These are phyloP conservation scores for Microplitis manilae DNA, from an alignment of 2,888 invertebrate genomes.

Conservation along the genomic window DNA sequence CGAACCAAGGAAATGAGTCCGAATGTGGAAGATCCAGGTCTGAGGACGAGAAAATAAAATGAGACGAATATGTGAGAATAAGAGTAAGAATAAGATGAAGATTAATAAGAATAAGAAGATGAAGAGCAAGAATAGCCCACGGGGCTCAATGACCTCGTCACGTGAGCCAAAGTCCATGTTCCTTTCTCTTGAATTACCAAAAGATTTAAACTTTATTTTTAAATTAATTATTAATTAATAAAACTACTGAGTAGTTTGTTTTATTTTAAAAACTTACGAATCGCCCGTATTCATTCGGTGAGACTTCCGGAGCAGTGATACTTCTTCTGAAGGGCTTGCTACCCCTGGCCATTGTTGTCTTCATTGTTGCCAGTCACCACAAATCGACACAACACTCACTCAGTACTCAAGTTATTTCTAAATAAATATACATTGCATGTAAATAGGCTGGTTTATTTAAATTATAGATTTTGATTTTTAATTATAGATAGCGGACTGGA, in stretches of 20 bases:
- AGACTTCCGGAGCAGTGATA: constrained; percentile 51
- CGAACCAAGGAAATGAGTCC: background rate
- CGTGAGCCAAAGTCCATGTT: constrained; percentile 37
- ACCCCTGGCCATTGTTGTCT: constrained; percentile 53
- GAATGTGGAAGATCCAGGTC: background rate
- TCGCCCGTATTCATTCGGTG: constrained; percentile 45
- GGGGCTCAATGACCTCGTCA: constrained; percentile 50
- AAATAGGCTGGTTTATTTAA: background rate
- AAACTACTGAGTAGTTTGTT: background rate
- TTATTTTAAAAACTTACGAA: constrained; percentile 44
- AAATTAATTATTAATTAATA: constrained; percentile 3
- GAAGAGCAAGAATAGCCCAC: constrained; percentile 50
- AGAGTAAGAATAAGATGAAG: constrained; percentile 30
- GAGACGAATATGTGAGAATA: constrained; percentile 13
- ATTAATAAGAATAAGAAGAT: constrained; percentile 43
- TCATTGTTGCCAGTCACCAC: constrained; percentile 48
- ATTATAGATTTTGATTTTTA: background rate
- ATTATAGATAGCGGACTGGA: constrained; percentile 1
- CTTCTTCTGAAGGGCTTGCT: constrained; percentile 56
- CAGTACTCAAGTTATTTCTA: background rate
- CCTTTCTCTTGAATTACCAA: constrained; percentile 26
- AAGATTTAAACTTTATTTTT: background rate
- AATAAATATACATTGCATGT: background rate
- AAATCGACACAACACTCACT: background rate
- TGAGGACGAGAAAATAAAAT: background rate